Base-by-base conservation (phyloP, 2,888 invertebrate species). In the Nudaria mundana region DNA sequence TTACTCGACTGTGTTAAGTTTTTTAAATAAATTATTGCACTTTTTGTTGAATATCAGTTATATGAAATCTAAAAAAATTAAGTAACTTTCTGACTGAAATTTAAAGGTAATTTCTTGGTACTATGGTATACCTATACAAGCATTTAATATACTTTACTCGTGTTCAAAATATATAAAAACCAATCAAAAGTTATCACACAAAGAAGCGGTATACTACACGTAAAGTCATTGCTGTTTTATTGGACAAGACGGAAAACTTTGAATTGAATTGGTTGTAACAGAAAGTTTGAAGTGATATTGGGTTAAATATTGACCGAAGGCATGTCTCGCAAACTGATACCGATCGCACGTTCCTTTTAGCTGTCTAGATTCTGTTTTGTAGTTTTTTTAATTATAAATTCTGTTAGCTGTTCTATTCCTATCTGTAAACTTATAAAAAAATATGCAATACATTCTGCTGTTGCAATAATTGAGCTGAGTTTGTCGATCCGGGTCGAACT, bases 131-230 rank as follows among this genome's bases (percentile, higher is more conserved):
- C 23, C n/a, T 10, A 23, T n/a, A n/a, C n/a, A n/a, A n/a, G n/a
- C n/a, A 23, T 10, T 5, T 10, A 10, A 10, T 25, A 25, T 12
- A 25, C 6, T 11, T 25, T 3, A 6, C 6, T 25, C 12, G 6
- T 1, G 5, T 11, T 12, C 24, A 12, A 10, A 11, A 12, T 10
- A 25, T 3, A 6, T 44, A 23, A 26, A 71, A 81, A 77, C 76
- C 70, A 81, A 81, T 81, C 80, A 79, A 76, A 81, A 81, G 56
- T 82, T 81, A 66, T 55, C 53, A 59, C 59, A 62, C 69, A 72
- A 76, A 73, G 72, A 74, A 72, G 59, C 64, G 64, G 64, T 70
- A 71, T 72, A 67, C 72, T 75, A 69, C 71, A 63, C 65, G 54
- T 63, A 53, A 68, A 71, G 65, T 66, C 69, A 71, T 72, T 57